A percentile compares a stretch with the other conserved stretches of the same genome.
phyloP scores from a whole-genome alignment of 2,888 invertebrate species.

The Drosophila atripex region DNA sequence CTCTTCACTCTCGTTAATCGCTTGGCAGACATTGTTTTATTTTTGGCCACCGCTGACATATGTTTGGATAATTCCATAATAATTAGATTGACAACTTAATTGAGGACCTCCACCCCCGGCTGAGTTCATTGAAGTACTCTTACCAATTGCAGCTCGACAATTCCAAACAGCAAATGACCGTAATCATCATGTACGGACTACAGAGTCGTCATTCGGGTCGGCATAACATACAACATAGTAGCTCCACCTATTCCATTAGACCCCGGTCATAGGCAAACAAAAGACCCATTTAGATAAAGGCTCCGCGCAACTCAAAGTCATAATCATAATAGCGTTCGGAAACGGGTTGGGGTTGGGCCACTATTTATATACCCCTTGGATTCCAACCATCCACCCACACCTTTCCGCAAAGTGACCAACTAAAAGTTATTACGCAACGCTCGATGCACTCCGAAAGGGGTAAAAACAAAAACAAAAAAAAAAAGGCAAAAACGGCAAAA shows the following conservation, averaged over 20 bases:
- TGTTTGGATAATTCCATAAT: conserved; percentile 43
- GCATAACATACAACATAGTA: conserved; percentile 59
- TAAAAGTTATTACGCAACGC: conserved; percentile 73
- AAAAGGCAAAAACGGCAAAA: neutral
- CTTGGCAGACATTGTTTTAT: conserved; percentile 1
- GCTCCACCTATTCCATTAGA: conserved; percentile 72
- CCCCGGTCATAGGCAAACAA: conserved; percentile 56
- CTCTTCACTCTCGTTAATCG: conserved; percentile 10
- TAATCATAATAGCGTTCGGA: conserved; percentile 63
- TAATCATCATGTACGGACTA: conserved; percentile 48
- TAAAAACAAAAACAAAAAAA: too few species aligned
- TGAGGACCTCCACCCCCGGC: conserved; percentile 36
- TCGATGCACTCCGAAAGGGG: conserved; percentile 55
- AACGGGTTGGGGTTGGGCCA: conserved; percentile 26
- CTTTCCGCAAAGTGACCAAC: conserved; percentile 55
- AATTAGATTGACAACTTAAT: conserved; percentile 68
- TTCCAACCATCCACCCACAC: neutral
- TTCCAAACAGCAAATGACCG: conserved; percentile 52
- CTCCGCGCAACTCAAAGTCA: conserved; percentile 57
- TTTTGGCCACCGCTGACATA: conserved; percentile 43
- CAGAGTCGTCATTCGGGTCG: neutral
- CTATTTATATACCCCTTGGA: conserved; percentile 34
- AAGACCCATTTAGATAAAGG: conserved; percentile 76
- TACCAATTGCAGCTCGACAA: conserved; percentile 32
- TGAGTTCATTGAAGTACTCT: conserved; percentile 1